These are phyloP conservation scores for Coelopa pilipes DNA, from an alignment of 2,888 invertebrate species.

Conservation along the genomic window DNA sequence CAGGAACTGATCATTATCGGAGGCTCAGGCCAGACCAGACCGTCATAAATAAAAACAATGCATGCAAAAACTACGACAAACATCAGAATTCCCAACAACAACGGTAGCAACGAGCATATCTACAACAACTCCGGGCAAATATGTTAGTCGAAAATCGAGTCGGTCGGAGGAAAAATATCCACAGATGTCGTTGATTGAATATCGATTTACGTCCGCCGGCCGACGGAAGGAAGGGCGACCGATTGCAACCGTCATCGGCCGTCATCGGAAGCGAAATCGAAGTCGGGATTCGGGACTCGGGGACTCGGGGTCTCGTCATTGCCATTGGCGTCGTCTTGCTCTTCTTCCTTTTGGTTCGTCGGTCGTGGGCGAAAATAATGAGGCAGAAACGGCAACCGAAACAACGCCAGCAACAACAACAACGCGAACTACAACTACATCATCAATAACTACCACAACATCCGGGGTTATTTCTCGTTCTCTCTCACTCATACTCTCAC, in stretches of 20 bases:
- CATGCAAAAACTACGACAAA: neutral
- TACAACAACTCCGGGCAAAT: no score
- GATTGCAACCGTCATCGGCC: no score
- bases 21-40: neutral
- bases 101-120: neutral
- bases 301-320: no score
- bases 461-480: conserved; percentile 18
- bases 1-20: neutral
- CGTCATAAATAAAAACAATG: neutral
- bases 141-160: no score
- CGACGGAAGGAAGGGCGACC: neutral
- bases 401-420: neutral
- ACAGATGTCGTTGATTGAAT: conserved; percentile 63
- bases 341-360: neutral
- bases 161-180: conserved; percentile 48
- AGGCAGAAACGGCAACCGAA: conserved; percentile 19
- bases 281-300: no score
- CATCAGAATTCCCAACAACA: neutral
- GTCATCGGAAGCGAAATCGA: no score
- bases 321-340: neutral
- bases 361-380: conserved; percentile 32
- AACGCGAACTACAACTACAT: neutral
- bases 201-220: conserved; percentile 54
- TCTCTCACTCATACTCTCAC: conserved; percentile 6
- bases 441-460: conserved; percentile 23